Evolutionary conservation across 2,797 vertebrate genomes (phyloP).

Genomic region (Pseudopleuronectes americanus): DNA sequence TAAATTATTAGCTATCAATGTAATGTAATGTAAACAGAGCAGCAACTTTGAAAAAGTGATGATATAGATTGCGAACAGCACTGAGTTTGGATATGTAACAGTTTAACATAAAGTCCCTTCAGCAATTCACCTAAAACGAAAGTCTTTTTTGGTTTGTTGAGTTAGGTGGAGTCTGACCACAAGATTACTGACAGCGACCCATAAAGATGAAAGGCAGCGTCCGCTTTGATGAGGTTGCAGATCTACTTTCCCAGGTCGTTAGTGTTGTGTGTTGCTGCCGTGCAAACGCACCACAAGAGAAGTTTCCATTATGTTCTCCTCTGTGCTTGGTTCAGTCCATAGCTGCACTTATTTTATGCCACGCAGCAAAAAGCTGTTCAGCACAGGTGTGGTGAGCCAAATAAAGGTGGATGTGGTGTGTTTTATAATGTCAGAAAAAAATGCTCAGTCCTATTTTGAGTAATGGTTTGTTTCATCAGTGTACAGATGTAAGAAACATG

Average conservation of each 20-base stretch:
- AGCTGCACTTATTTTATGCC: constrained; percentile 11
- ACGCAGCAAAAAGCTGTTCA: constrained; percentile 7
- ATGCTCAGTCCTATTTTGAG: constrained; percentile 3
- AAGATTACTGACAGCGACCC: constrained; percentile 29
- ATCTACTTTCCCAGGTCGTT: constrained; percentile 48
- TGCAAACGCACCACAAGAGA: constrained; percentile 26
- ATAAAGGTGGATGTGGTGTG: constrained; percentile 5
- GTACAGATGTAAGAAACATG: constrained; percentile 29
- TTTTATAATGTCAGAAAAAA: not conserved
- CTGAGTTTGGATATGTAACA: constrained; percentile 1
- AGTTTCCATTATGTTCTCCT: constrained; percentile 46
- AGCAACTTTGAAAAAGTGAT: constrained; percentile 13
- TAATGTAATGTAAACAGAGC: not conserved
- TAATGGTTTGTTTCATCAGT: constrained; percentile 14
- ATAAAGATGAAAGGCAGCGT: constrained; percentile 46
- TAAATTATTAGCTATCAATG: not conserved
- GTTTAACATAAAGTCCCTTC: constrained; percentile 9
- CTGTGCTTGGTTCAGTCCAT: constrained; percentile 14
- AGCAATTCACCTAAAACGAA: constrained; percentile 28
- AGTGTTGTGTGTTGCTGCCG: constrained; percentile 14
- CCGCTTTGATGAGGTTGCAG: constrained; percentile 62
- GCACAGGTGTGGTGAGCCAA: constrained; percentile 11
- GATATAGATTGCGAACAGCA: constrained; percentile 1
- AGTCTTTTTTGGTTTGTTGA: constrained; percentile 23
- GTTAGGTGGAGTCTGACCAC: constrained; percentile 46